These are phyloP conservation scores for Noturus placidus DNA, from an alignment of 2,113 vertebrate species.

Conservation along the genomic window DNA sequence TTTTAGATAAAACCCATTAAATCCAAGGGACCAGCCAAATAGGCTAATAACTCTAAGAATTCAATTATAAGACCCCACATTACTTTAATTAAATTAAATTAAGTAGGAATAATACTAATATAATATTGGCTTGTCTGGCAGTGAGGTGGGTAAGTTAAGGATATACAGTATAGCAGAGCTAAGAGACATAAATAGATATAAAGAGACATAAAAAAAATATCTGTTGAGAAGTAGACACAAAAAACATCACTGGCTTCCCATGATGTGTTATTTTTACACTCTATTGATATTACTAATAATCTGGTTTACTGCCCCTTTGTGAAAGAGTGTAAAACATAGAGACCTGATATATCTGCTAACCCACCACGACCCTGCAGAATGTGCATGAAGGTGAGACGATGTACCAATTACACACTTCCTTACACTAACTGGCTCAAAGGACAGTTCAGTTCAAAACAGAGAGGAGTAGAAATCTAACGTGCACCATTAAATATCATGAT, in stretches of 20 bases:
- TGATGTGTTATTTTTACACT: neutral
- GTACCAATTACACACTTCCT: conserved; percentile 26
- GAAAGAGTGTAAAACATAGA: conserved; percentile 16
- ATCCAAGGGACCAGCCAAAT: neutral
- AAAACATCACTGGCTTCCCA: conserved; percentile 13
- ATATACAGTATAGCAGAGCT: neutral
- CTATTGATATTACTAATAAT: neutral
- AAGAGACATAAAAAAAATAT: neutral
- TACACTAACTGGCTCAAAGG: conserved; percentile 22
- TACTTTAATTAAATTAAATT: neutral
- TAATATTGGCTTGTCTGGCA: neutral
- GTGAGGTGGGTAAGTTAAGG: neutral
- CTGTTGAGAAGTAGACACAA: neutral
- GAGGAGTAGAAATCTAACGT: neutral
- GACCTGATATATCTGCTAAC: conserved; percentile 40
- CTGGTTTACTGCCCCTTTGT: neutral
- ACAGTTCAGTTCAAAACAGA: conserved; percentile 6
- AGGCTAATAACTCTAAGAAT: neutral
- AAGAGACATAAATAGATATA: neutral
- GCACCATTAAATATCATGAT: conserved; percentile 4
- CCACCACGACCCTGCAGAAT: neutral
- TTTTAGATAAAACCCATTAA: neutral
- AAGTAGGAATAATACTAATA: neutral
- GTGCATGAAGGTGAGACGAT: conserved; percentile 40
- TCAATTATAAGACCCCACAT: neutral